Base-by-base conservation (phyloP, 2,113 vertebrate species). In the Pelmatolapia mariae region DNA sequence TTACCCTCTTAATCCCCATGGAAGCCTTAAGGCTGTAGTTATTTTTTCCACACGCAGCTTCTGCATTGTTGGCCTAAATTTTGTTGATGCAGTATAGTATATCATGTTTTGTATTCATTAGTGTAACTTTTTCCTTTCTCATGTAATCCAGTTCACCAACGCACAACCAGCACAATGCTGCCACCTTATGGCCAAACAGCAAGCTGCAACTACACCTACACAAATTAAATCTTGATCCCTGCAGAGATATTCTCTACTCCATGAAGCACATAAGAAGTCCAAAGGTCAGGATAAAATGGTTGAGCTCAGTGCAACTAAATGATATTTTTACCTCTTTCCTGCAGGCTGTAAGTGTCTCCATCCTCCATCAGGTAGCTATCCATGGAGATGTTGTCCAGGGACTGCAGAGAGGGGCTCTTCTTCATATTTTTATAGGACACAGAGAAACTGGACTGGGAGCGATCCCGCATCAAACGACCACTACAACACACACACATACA, bases 391-490 rank as follows among this genome's bases (percentile, higher is more conserved):
- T 97, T 97, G 89, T 99, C 98, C 96, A 99, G 86, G 16, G 98
- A 99, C 89, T 97, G 97, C 82, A 99, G 97, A 10, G 98, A 99
- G 2, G 98, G 97, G 86, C 98, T 99, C 96, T 97, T 98, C 95
- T 98, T 98, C 97, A 98, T 97, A 91, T 97, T 98, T 96, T 98
- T 99, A 47, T 97, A 98, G 88, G 98, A 97, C 95, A 98, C 97
- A 12, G 95, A 96, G 94, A 97, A 97, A 71, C 96, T 97, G 94
- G 97, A 97, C n/a, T 96, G 97, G 84, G 96, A 98, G 83, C 96
- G 97, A 85, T 99, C 98, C 90, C 97, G 98, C 89, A 97, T 96
- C 95, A 98, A 92, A 82, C 97, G 98, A 89, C 97, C 97, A 94
- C 98, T 99, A 86, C 10, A 87, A 90, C 24, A 87, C 45, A 71